Base-by-base conservation (phyloP, 2,113 vertebrate genomes). In the Formicarius rufipectus region DNA sequence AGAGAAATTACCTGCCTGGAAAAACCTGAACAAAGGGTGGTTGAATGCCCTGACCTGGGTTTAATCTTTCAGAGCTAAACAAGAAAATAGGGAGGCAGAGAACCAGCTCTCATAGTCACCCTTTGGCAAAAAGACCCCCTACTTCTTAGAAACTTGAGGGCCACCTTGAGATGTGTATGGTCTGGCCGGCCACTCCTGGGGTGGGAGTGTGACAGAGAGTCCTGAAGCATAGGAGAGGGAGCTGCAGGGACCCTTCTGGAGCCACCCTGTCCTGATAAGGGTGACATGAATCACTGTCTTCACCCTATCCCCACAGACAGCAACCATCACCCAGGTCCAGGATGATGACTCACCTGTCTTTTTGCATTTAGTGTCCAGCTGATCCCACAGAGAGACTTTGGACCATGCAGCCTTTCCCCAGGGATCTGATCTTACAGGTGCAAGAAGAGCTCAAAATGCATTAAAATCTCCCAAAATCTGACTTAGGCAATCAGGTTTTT, bases 301-400 rank as follows among this genome's bases (percentile, higher is more conserved):
- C 83, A 40, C 0, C 2, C 37, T n/a, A 10, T 72, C 25, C 47
- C 68, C 2, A 0, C 50, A 78, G 60, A 39, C 1, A 4, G 27
- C 31, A 52, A 5, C n/a, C 0, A 0, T 3, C 64, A 62, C 18
- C 49, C 62, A 14, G 28, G 5, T 7, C 33, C 40, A 47, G 40
- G 72, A 14, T 52, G 39, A 24, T 1, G 0, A 27, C n/a, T 56
- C 1, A 0, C 19, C 16, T 0, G 0, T 25, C 21, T 58, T 77
- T 56, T 40, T 22, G 17, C 14, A 47, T 75, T 31, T 2, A 4
- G 27, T 74, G 10, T 27, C 74, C 62, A 39, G 0, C 27, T 21
- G 30, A 5, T 35, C 44, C 55, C 49, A 37, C 3, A 4, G 30
- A 66, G 33, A 75, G 17, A 20, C 39, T 12, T 4, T 6, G 27